Evolutionary conservation across 2,113 vertebrate genomes (phyloP).

Genomic region (Colaptes auratus): DNA sequence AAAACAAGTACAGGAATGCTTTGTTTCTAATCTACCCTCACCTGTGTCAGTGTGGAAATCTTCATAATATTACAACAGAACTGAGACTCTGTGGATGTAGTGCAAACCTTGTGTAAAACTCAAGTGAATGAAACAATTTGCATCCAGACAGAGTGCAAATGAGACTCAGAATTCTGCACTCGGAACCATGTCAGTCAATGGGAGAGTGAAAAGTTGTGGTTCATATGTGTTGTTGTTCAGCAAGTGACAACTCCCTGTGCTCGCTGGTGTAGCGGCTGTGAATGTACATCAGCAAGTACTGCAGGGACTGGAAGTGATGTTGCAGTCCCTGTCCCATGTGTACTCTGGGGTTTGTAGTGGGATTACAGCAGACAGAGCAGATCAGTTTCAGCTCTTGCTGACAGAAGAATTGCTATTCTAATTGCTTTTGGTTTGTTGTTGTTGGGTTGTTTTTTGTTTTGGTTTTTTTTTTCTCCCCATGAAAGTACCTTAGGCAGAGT

Average conservation of each 20-base stretch:
- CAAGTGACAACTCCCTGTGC: not conserved
- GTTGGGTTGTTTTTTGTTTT: too few species aligned
- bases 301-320: not conserved
- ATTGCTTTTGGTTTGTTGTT: not conserved
- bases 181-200: not conserved
- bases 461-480: not conserved
- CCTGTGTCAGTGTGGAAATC: not conserved
- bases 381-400: not conserved
- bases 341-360: not conserved
- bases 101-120: not conserved
- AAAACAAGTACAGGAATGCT: not conserved
- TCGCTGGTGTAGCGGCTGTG: accelerated
- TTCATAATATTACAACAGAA: not conserved
- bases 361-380: not conserved
- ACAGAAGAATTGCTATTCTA: not conserved
- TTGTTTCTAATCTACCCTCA: not conserved
- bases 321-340: not conserved
- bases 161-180: not conserved
- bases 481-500: conserved; percentile 5
- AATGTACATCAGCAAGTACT: not conserved
- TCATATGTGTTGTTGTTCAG: accelerated
- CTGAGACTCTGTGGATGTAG: not conserved
- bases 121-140: not conserved
- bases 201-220: not conserved
- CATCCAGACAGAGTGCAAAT: not conserved